Percentiles rank a stretch among this genome's conserved stretches.
These are phyloP conservation scores for Trilocha varians DNA, from an alignment of 2,888 invertebrate genomes.

Conservation along the genomic window DNA sequence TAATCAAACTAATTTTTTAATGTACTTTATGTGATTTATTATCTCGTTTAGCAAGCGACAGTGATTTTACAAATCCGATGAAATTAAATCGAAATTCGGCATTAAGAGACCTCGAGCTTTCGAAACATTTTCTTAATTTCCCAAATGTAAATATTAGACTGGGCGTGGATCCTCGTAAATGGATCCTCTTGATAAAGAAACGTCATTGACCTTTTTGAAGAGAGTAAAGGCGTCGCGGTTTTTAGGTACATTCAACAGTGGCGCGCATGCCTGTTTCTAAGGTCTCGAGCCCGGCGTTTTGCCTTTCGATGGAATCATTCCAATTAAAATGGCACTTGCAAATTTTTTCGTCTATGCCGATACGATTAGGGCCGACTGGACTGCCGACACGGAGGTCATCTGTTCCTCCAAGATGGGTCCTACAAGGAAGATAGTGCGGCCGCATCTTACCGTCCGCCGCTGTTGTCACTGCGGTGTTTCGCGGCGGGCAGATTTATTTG, in stretches of 20 bases:
- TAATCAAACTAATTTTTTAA: slow-evolving; percentile 2
- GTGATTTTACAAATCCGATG: neutral
- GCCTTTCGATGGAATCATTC: slow-evolving; percentile 51
- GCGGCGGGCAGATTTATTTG: slow-evolving; percentile 75
- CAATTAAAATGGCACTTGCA: slow-evolving; percentile 49
- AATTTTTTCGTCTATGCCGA: slow-evolving; percentile 18
- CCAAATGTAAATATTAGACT: neutral
- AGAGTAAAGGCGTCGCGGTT: slow-evolving; percentile 52
- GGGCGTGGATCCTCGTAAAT: neutral
- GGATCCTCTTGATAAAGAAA: slow-evolving; percentile 38
- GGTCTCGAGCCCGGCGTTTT: slow-evolving; percentile 50
- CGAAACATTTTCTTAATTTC: neutral
- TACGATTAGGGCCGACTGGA: slow-evolving; percentile 4
- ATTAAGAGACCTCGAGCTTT: neutral
- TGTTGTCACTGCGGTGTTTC: slow-evolving; percentile 74
- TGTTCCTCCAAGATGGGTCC: slow-evolving; percentile 10
- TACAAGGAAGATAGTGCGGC: slow-evolving; percentile 60
- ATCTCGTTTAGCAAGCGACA: neutral
- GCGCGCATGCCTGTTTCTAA: slow-evolving; percentile 67
- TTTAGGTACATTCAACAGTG: slow-evolving; percentile 48
- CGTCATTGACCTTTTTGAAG: slow-evolving; percentile 57
- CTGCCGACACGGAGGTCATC: slow-evolving; percentile 12
- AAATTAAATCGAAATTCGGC: neutral
- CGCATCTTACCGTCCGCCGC: slow-evolving; percentile 66
- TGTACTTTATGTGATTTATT: neutral